phyloP scores from a whole-genome alignment of 1,140 invertebrate genomes.

The Aphidius gifuensis region DNA sequence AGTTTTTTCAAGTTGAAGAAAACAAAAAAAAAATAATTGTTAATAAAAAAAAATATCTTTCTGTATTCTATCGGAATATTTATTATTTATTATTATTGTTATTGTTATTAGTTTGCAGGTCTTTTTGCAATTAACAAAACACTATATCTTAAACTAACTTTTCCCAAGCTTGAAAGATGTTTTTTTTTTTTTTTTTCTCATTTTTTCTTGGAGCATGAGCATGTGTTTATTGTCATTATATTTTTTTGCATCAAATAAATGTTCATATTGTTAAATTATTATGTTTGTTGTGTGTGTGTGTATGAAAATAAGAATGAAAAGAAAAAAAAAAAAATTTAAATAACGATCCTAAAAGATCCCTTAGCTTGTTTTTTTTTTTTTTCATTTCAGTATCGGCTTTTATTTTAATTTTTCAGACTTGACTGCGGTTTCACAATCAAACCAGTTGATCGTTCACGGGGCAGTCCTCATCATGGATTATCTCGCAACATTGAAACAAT shows the following conservation, averaged over 20 bases:
- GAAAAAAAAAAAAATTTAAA: constrained; percentile 1
- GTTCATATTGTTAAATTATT: neutral
- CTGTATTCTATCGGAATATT: too few relatives aligned
- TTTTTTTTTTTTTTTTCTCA: too few relatives aligned
- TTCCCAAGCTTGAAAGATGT: too few relatives aligned
- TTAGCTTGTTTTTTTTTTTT: constrained; percentile 8
- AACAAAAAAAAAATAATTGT: too few relatives aligned
- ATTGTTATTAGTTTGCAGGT: too few relatives aligned
- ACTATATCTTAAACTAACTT: too few relatives aligned
- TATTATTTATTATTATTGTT: too few relatives aligned
- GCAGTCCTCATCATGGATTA: constrained; percentile 26
- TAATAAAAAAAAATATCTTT: too few relatives aligned
- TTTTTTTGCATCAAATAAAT: constrained; percentile 4
- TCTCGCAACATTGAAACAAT: constrained; percentile 48
- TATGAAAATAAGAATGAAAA: neutral
- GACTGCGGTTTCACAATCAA: constrained; percentile 42
- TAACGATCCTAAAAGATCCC: neutral
- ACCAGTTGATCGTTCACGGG: constrained; percentile 45
- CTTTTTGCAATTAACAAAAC: too few relatives aligned
- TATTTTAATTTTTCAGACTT: constrained; percentile 44
- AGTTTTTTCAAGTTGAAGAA: too few relatives aligned
- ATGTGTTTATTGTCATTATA: neutral
- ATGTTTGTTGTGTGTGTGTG: neutral
- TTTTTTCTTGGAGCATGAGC: too few relatives aligned
- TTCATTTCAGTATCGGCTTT: constrained; percentile 20